Evolutionary conservation across 2,113 vertebrate genomes (phyloP), one percentile per base, ranked within the genome.

Genomic region (Nesospiza acunhae): DNA sequence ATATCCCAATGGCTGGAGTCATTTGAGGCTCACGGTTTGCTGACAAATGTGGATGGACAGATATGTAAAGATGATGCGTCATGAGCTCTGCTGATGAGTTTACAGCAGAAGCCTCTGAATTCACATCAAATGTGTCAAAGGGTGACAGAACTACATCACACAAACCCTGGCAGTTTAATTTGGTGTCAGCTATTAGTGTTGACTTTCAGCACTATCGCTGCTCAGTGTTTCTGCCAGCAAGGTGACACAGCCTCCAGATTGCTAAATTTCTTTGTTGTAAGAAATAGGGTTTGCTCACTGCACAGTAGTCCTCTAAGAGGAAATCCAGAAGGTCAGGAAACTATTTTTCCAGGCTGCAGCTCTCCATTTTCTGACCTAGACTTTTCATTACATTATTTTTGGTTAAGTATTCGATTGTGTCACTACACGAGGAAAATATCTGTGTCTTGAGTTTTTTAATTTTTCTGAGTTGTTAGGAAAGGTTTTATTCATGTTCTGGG

Each of bases 131-230:
- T 94, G 87, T 97, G 97, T 98, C 97, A 95, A 96, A 94, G 96
- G 95, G 96, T 97, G 97, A 97, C 96, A 97, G 95, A 97, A 67
- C 96, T 96, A 92, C 96, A 97, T 97, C 97, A 97, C 97, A 94
- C 95, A 52, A 62, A 96, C 92, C 87, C 97, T 97, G 97, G 96
- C 96, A 97, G 96, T 97, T 98, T 98, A 97, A 98, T 98, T 97
- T 98, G 97, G 95, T 97, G 96, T 97, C 93, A 84, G 95, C 97
- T 97, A 97, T 97, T 98, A 98, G 97, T 95, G 97, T 97, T 98
- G 96, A 97, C 97, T 97, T 95, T 96, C 96, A 87, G 76, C 75
- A 23, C 95, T 94, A 94, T 80, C 96, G 93, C 97, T 0, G 77
- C 87, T 96, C 94, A 87, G 93, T 96, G 97, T 96, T 98, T 97